A percentile compares a stretch with the other conserved stretches of the same genome.
Evolutionary conservation across 2,113 vertebrate genomes (phyloP).

Genomic region (Psephotus haematonotus): DNA sequence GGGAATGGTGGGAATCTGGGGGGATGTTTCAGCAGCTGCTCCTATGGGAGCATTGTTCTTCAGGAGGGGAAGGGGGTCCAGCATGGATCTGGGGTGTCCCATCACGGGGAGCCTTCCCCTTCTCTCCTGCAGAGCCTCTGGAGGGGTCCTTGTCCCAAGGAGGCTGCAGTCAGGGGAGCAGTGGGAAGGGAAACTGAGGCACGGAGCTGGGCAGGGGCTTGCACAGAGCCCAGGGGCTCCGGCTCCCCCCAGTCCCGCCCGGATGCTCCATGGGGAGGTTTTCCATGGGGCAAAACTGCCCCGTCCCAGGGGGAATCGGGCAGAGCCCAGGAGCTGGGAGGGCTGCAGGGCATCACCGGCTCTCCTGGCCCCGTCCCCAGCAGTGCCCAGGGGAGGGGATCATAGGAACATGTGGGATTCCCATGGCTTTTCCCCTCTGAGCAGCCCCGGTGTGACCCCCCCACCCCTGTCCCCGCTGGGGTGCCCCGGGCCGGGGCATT

Average conservation of each 20-base stretch:
- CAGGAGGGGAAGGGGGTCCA: fast-evolving
- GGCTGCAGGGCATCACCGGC: fast-evolving
- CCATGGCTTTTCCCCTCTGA: background rate
- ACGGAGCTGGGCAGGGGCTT: background rate
- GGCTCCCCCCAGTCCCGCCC: background rate
- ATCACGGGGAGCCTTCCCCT: fast-evolving
- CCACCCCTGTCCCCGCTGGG: fast-evolving
- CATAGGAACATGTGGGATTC: fast-evolving
- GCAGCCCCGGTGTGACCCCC: fast-evolving
- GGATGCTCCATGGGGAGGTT: background rate
- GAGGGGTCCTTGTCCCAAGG: background rate
- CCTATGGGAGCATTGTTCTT: fast-evolving
- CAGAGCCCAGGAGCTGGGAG: background rate
- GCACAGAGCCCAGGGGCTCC: too few relatives aligned
- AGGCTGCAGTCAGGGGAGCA: background rate
- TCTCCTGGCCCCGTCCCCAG: fast-evolving
- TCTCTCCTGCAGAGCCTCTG: background rate
- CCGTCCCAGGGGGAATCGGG: fast-evolving
- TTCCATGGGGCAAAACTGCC: background rate
- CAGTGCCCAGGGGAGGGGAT: too few relatives aligned
- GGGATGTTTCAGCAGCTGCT: background rate
- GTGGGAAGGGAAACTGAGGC: constrained; percentile 33
- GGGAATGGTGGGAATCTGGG: background rate
- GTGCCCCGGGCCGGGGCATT: background rate
- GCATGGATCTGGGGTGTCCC: background rate